A percentile compares a stretch with the other conserved stretches of the same genome.
Evolutionary conservation across 2,888 invertebrate species (phyloP).

Genomic region (Limenitis arthemis): DNA sequence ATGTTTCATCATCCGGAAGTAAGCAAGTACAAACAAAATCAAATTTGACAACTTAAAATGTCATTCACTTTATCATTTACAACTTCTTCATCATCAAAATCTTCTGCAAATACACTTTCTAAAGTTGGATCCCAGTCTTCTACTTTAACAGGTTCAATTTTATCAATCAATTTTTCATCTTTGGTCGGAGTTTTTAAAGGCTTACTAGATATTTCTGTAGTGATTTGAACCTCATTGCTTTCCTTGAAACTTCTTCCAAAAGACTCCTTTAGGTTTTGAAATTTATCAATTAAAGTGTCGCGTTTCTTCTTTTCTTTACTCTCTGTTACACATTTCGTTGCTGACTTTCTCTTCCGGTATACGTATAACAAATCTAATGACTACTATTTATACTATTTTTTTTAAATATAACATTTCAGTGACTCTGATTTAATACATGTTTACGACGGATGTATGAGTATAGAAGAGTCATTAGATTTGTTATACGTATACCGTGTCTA

Average conservation of each 20-base stretch:
- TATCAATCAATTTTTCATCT: constrained; percentile 1
- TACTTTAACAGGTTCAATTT: background rate
- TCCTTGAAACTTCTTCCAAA: constrained; percentile 39
- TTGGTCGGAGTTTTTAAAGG: constrained; percentile 27
- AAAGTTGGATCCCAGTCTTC: constrained; percentile 1
- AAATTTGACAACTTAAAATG: constrained; percentile 57
- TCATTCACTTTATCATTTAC: constrained; percentile 44
- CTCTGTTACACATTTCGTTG: constrained; percentile 31
- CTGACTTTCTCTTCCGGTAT: constrained; percentile 47
- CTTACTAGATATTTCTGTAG: constrained; percentile 28
- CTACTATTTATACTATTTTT: too few species aligned
- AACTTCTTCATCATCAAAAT: constrained; percentile 37
- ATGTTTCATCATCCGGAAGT: constrained; percentile 3
- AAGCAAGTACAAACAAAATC: constrained; percentile 29
- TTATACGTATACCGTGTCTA: too few species aligned
- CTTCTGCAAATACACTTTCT: constrained; percentile 24
- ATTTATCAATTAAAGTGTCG: constrained; percentile 42
- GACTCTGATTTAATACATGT: constrained; percentile 56
- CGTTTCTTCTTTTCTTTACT: constrained; percentile 55
- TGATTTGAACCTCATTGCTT: constrained; percentile 31
- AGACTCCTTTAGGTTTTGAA: constrained; percentile 43
- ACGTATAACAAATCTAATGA: too few species aligned
- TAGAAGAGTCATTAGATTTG: too few species aligned
- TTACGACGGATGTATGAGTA: constrained; percentile 55
- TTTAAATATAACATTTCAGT: constrained; percentile 44